Evolutionary conservation across 2,888 invertebrate species (phyloP).

Genomic region (Stratiomys singularior): DNA sequence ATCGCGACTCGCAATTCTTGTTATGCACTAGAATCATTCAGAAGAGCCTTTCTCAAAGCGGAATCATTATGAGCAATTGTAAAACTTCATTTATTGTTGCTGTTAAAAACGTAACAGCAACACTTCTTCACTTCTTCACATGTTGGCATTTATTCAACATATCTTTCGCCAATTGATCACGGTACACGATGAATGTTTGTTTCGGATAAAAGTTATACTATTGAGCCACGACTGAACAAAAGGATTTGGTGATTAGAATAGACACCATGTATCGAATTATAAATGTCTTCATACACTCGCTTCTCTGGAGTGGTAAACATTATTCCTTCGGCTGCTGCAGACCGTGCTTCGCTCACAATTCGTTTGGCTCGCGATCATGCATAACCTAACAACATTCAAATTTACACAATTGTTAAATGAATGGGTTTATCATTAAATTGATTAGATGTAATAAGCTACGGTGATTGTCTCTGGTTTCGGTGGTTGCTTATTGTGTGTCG

Average conservation of each 20-base stretch:
- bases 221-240: not conserved
- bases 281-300: not conserved
- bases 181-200: not conserved
- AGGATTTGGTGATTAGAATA: conserved; percentile 3
- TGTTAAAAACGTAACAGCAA: too few relatives aligned
- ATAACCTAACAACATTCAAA: conserved; percentile 14
- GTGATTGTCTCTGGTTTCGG: conserved; percentile 23
- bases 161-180: not conserved
- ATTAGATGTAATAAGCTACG: conserved; percentile 26
- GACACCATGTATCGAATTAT: not conserved
- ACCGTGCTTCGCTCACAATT: not conserved
- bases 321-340: not conserved
- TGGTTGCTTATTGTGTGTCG: not conserved
- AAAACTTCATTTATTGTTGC: too few relatives aligned
- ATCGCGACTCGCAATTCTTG: too few relatives aligned
- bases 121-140: too few relatives aligned
- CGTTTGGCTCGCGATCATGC: not conserved
- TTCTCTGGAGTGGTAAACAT: not conserved
- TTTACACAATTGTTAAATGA: conserved; percentile 22
- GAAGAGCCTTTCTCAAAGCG: too few relatives aligned
- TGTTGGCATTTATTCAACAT: too few relatives aligned
- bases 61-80: too few relatives aligned
- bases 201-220: not conserved
- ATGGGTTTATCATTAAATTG: conserved; percentile 29
- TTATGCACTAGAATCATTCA: too few relatives aligned